Evolutionary conservation across 2,888 invertebrate genomes (phyloP), one percentile per base, ranked within the genome.

Genomic region (Chromoteleia sp.): DNA sequence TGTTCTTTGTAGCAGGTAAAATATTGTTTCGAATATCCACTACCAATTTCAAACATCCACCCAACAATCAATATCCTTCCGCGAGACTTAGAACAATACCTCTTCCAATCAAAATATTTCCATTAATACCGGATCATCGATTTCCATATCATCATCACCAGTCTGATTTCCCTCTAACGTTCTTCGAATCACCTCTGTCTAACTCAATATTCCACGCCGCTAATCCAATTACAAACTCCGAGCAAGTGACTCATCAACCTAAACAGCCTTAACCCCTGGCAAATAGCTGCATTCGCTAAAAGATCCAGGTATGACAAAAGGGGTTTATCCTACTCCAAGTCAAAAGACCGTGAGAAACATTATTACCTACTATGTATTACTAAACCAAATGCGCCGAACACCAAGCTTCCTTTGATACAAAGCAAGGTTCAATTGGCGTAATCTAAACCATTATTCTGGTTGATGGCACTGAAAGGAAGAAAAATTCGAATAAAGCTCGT

Each of bases 241-340:
- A 74, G 29, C 63, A 73, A 54, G 52, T 19, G 48, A 61, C 71
- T 71, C 71, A 50, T 63, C 61, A 73, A 43, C 43, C 10, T 61
- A 43, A 65, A 65, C 65, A 65, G 21, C 45, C 63, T 74, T 65
- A 74, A 48, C 63, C 39, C 12, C 29, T 8, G 39, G 15, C 45
- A 61, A 29, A 61, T 45, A 61, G 21, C 45, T 30, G 30, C 12
- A 10, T 36, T 14, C 29, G 30, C 30, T 43, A 10, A 43, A 43
- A 59, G 59, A 43, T 59, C 29, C 43, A 21, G 41, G 5, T 10
- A 41, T 29, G 15, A 29, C 39, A 29, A 43, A 59, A 59, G 29
- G 43, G 59, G 43, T 59, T 29, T 15, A 19, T 58, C 36, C 17
- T 6, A 0, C 39, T 43, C 43, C 7, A 15, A 29, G 59, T 41